Base-by-base conservation (phyloP, 2,797 vertebrate species). In the Bradypodion pumilum region DNA sequence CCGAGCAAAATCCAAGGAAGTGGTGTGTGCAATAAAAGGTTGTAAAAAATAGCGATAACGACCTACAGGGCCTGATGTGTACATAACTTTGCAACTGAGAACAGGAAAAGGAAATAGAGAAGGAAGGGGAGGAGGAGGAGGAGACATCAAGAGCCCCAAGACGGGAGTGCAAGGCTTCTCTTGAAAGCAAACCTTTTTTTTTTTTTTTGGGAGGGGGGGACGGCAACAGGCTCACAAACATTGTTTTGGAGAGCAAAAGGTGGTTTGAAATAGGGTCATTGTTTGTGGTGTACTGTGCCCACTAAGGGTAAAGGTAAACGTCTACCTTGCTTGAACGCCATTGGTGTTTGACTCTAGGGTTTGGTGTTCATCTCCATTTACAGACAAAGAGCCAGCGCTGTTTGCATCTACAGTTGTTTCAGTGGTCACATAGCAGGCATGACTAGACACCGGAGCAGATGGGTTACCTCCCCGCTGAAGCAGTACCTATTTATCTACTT, bases 51-150 rank as follows among this genome's bases (percentile, higher is more conserved):
- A 83, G 84, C 56, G 87, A 80, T 85, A 88, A 60, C 81, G 32
- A 37, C 79, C 10, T 68, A 16, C 32, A 73, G 27, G 5, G 70
- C 76, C 87, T 88, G 86, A 86, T 89, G 84, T 88, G 78, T 74
- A 0, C 62, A 63, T 15, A 76, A 60, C 66, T 78, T 59, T 0
- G 86, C 42, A 59, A 80, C 85, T 72, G 70, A 86, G 60, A 76
- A 37, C 83, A 89, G 89, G 91, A 92, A 91, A 91, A 86, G 87
- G 88, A 92, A 93, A 86, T 0, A 73, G 84, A 87, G 87, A 56
- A 23, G 16, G 52, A 56, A 7, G 49, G 49, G 52, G 52, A 19
- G 52, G 52, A 56, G 52, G 19, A 49, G 46, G 15, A 70, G 49
- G 83, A 70, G 82, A 60, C 32, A 77, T 78, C 62, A 49, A 70